Evolutionary conservation across 2,113 vertebrate genomes (phyloP).

Genomic region (human (Homo sapiens)): GRCh38 chr22:23346001-23346500

Average conservation of each 20-base stretch:
- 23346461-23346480: neutral
- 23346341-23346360: neutral
- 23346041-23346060: too few relatives aligned
- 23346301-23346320: neutral
- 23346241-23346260: neutral
- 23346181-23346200: neutral
- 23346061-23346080: too few relatives aligned
- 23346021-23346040: too few relatives aligned
- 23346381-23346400: neutral
- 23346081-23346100: too few relatives aligned
- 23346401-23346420: neutral
- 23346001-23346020: too few relatives aligned
- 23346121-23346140: too few relatives aligned
- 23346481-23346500: neutral
- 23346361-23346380: too few relatives aligned
- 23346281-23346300: too few relatives aligned
- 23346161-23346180: too few relatives aligned
- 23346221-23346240: too few relatives aligned
- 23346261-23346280: neutral
- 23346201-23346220: neutral
- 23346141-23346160: too few relatives aligned
- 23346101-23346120: too few relatives aligned
- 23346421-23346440: neutral
- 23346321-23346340: neutral
- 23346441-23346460: neutral